Base-by-base conservation (phyloP, 2,888 invertebrate species). In the Tachystola acroxantha region DNA sequence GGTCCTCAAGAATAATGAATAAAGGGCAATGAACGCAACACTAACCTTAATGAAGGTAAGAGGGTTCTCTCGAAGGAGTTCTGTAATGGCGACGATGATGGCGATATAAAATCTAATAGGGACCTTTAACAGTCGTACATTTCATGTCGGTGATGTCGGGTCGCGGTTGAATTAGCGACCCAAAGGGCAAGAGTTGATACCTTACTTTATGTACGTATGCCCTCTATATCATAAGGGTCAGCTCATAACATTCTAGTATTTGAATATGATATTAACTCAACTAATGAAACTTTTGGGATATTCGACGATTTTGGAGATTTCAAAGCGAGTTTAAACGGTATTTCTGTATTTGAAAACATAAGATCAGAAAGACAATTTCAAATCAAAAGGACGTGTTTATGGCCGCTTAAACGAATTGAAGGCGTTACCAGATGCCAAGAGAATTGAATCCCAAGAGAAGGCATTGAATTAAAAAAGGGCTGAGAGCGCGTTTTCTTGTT, bases 61-160 rank as follows among this genome's bases (percentile, higher is more conserved):
- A 61, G 64, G 58, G 58, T 51, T 60, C 59, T 63, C 70, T 59
- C 66, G 52, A 65, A 75, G 71, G 73, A 70, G 69, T 67, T 65
- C 50, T 58, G 57, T 72, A 72, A 76, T 64, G 48, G 63, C 60
- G 59, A 67, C 68, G 66, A 65, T 77, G 71, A 76, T 78, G 64
- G 69, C 65, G 52, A 54, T 71, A 77, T 80, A 79, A 80, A 80
- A 80, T 78, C 73, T 79, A 79, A 82, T 77, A 71, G 75, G 56
- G 57, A 59, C 59, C 64, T 63, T 55, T 64, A 66, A 66, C 65
- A 69, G 63, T 69, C 53, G 61, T 58, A 54, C 54, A 57, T 55
- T 57, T 47, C 39, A 28, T 26, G 38, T 37, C n/a, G n/a, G n/a
- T 47, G 38, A 28, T 26, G 38, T 16, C 38, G 45, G 47, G 51